Evolutionary conservation across 2,113 vertebrate species (phyloP).

Genomic region (Apaloderma vittatum): DNA sequence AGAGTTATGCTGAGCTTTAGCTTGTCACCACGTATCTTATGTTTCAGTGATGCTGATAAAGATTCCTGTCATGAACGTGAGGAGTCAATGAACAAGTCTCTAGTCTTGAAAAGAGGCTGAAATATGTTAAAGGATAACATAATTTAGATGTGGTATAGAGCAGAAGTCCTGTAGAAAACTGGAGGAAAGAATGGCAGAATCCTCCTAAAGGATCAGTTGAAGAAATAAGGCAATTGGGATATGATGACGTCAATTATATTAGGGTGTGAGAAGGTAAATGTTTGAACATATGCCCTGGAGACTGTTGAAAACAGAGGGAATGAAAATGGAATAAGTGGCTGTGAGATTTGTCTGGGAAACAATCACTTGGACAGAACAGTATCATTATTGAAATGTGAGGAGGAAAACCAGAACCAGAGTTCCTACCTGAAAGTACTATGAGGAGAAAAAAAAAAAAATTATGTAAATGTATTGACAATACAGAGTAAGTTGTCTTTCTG

Average conservation of each 20-base stretch:
- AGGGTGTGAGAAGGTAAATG: not conserved
- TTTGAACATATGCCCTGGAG: not conserved
- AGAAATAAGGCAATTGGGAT: not conserved
- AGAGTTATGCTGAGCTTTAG: not conserved
- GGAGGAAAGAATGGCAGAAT: not conserved
- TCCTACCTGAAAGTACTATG: not conserved
- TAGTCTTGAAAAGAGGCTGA: not conserved
- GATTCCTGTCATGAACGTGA: not conserved
- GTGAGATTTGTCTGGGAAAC: not conserved
- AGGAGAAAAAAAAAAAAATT: not conserved
- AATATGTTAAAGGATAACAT: not conserved
- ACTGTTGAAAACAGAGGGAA: not conserved
- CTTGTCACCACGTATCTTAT: fast-evolving
- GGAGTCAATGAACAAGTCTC: not conserved
- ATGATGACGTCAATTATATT: not conserved
- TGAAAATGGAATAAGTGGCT: not conserved
- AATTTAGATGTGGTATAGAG: not conserved
- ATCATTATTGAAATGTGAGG: not conserved
- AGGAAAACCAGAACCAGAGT: not conserved
- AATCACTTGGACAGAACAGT: not conserved
- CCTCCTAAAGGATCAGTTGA: not conserved
- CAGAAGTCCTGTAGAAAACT: not conserved
- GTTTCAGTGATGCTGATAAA: not conserved
- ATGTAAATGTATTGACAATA: not conserved
- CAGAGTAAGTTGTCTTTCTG: not conserved